A percentile compares a stretch with the other conserved stretches of the same genome.
Evolutionary conservation across 1,140 invertebrate genomes (phyloP).

Genomic region (Zophobas morio): DNA sequence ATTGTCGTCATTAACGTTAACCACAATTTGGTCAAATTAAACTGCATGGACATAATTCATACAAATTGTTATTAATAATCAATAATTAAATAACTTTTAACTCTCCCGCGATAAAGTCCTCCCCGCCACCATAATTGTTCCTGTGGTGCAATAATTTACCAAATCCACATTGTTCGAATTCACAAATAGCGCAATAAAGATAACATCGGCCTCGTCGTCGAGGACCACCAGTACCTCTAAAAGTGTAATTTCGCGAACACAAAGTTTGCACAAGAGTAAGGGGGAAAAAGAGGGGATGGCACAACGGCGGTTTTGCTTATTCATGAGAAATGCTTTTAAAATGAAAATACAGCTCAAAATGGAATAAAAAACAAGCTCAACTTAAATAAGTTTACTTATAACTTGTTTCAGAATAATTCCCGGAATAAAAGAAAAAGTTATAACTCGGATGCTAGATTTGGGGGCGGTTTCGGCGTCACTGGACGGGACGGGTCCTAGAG

Average conservation of each 20-base stretch:
- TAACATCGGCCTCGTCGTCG: conserved; percentile 58
- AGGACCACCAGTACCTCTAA: conserved; percentile 58
- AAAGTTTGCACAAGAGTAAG: conserved; percentile 59
- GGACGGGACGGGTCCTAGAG: background rate
- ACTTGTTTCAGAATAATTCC: conserved; percentile 62
- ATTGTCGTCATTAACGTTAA: background rate
- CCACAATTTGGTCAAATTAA: background rate
- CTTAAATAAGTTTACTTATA: conserved; percentile 65
- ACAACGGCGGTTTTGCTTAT: conserved; percentile 62
- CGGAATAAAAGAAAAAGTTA: conserved; percentile 56
- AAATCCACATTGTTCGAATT: conserved; percentile 55
- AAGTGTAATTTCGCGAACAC: conserved; percentile 62
- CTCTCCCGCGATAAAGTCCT: background rate
- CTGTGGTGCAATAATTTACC: conserved; percentile 45
- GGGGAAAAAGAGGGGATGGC: conserved; percentile 44
- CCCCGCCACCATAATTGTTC: conserved; percentile 20
- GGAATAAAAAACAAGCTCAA: conserved; percentile 63
- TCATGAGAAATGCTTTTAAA: conserved; percentile 65
- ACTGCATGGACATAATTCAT: background rate
- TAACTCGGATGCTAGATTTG: background rate
- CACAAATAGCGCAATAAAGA: conserved; percentile 60
- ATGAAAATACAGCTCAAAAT: conserved; percentile 64
- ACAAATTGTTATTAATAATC: conserved; percentile 15
- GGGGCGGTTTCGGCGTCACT: background rate
- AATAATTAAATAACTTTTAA: conserved; percentile 31